phyloP scores from a whole-genome alignment of 2,888 invertebrate species.

The Graphium colonna region DNA sequence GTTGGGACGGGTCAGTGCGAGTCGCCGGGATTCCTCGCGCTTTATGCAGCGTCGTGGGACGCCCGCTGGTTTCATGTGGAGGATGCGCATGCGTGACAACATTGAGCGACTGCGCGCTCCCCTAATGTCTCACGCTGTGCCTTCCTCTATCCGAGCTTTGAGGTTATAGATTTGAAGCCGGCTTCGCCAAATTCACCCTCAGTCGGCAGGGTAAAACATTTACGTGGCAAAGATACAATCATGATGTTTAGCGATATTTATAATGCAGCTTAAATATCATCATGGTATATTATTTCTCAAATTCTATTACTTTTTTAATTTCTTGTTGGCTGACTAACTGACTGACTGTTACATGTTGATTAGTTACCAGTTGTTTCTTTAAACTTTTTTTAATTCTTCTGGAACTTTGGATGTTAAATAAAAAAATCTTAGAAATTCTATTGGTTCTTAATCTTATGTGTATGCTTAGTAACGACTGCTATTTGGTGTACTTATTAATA shows the following conservation, averaged over 20 bases:
- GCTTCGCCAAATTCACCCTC: slow-evolving; percentile 49
- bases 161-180: slow-evolving; percentile 70
- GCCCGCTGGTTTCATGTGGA: slow-evolving; percentile 31
- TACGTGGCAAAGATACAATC: slow-evolving; percentile 44
- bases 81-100: slow-evolving; percentile 67
- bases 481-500: no score
- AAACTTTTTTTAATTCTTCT: no score
- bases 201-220: slow-evolving; percentile 58
- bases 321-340: no score
- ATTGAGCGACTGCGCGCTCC: slow-evolving; percentile 72
- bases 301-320: no score
- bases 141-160: slow-evolving; percentile 55
- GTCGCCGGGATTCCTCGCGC: slow-evolving; percentile 56
- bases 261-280: neutral
- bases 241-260: slow-evolving; percentile 30
- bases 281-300: neutral
- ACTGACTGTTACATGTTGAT: no score
- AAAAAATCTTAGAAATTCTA: no score
- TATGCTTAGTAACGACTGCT: no score
- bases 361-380: no score
- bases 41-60: slow-evolving; percentile 62
- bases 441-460: no score
- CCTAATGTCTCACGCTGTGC: slow-evolving; percentile 43
- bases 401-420: no score
- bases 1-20: slow-evolving; percentile 45